These are phyloP conservation scores for Spialia ferax DNA, from an alignment of 2,888 invertebrate species.

Conservation along the genomic window DNA sequence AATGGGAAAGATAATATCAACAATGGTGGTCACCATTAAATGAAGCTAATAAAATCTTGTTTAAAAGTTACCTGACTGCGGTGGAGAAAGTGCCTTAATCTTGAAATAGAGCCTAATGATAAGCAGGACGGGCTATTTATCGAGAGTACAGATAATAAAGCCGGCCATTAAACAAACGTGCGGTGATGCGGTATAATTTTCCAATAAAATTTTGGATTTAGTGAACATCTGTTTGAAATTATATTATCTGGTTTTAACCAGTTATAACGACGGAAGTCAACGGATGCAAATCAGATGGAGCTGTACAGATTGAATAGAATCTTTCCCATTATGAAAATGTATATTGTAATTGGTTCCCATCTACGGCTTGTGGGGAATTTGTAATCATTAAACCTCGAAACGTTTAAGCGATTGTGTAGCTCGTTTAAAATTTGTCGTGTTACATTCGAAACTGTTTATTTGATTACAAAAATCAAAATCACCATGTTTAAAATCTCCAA, in stretches of 20 bases:
- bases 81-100: constrained; percentile 6
- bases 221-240: constrained; percentile 35
- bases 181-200: constrained; percentile 35
- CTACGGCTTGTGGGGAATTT: constrained; percentile 21
- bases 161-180: constrained; percentile 35
- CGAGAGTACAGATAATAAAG: constrained; percentile 28
- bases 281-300: constrained; percentile 32
- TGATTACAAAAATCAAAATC: constrained; percentile 1
- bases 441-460: constrained; percentile 5
- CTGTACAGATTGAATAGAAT: constrained; percentile 23
- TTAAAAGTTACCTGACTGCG: neutral
- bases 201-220: constrained; percentile 35
- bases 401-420: neutral
- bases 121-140: constrained; percentile 31
- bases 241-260: constrained; percentile 17
- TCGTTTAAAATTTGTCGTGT: constrained; percentile 8
- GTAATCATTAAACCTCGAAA: neutral
- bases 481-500: constrained; percentile 4
- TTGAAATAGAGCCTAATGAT: constrained; percentile 34
- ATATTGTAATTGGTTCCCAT: constrained; percentile 25
- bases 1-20: too few species aligned
- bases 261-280: constrained; percentile 28
- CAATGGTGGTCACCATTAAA: too few species aligned
- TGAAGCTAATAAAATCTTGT: neutral
- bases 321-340: constrained; percentile 31